Percentiles rank a stretch among this genome's conserved stretches.
These are phyloP conservation scores for Fregetta grallaria DNA, from an alignment of 2,113 vertebrate genomes.

Conservation along the genomic window DNA sequence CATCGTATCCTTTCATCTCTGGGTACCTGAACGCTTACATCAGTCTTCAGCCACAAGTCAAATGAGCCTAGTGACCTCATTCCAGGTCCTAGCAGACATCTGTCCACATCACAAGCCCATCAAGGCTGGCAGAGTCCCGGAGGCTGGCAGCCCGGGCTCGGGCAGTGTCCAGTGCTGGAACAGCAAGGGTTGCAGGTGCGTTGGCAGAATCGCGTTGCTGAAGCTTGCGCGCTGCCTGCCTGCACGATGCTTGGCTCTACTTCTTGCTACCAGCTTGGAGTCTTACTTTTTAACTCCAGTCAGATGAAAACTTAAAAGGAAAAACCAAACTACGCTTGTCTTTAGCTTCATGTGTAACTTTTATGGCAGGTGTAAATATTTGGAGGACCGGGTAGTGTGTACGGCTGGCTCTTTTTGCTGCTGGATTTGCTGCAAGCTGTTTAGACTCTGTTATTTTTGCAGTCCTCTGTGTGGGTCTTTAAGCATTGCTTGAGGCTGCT, in stretches of 20 bases:
- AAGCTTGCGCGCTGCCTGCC: not conserved
- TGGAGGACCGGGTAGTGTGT: not conserved
- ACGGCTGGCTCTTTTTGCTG: not conserved
- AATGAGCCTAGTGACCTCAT: not conserved
- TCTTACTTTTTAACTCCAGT: slow-evolving; percentile 31
- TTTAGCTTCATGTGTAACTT: not conserved
- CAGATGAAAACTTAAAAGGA: slow-evolving; percentile 41
- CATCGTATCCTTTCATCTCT: not conserved
- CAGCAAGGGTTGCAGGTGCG: slow-evolving; percentile 74
- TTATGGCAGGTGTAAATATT: not conserved
- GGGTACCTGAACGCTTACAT: not conserved
- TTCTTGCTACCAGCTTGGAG: slow-evolving; percentile 39
- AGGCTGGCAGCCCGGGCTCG: slow-evolving; percentile 56
- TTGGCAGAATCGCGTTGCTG: slow-evolving; percentile 46
- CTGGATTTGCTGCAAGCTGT: not conserved
- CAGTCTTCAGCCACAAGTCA: slow-evolving; percentile 56
- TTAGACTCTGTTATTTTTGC: not conserved
- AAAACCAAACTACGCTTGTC: not conserved
- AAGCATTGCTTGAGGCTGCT: not conserved
- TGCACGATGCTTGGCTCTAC: slow-evolving; percentile 35
- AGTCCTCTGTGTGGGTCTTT: not conserved
- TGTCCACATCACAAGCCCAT: slow-evolving; percentile 59
- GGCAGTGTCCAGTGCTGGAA: slow-evolving; percentile 67
- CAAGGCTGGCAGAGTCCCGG: slow-evolving; percentile 51
- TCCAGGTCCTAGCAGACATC: slow-evolving; percentile 67